phyloP scores from a whole-genome alignment of 1,140 invertebrate genomes.

The Cherax quadricarinatus region DNA sequence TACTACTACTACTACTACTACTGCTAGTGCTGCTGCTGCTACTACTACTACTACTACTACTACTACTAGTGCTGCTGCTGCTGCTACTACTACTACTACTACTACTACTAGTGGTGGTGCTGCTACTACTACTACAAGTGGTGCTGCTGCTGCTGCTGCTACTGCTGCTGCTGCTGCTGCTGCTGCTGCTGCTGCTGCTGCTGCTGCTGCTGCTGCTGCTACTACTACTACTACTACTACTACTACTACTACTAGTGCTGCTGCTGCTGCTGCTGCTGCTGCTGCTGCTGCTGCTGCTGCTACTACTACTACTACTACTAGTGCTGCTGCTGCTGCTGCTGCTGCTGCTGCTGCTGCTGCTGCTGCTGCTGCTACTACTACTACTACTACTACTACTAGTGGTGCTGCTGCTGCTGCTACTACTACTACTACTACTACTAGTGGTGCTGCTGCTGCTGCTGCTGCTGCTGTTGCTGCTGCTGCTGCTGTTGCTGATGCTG shows the following conservation, averaged over 20 bases:
- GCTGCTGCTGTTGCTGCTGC: too few relatives aligned
- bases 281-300: conserved; percentile 9
- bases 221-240: conserved; percentile 26
- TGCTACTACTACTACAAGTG: too few relatives aligned
- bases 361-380: not conserved
- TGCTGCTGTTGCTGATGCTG: too few relatives aligned
- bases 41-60: too few relatives aligned
- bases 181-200: conserved; percentile 4
- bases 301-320: not conserved
- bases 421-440: too few relatives aligned
- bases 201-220: conserved; percentile 10
- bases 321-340: not conserved
- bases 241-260: not conserved
- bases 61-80: too few relatives aligned
- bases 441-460: not conserved
- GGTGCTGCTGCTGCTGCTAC: not conserved
- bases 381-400: not conserved
- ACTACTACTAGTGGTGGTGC: too few relatives aligned
- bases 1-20: conserved; percentile 26
- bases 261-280: not conserved
- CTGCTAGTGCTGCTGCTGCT: too few relatives aligned
- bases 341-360: not conserved
- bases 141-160: too few relatives aligned
- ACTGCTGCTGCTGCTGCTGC: conserved; percentile 1
- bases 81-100: too few relatives aligned